These are phyloP conservation scores for Menura novaehollandiae DNA, from an alignment of 2,113 vertebrate genomes.

Conservation along the genomic window DNA sequence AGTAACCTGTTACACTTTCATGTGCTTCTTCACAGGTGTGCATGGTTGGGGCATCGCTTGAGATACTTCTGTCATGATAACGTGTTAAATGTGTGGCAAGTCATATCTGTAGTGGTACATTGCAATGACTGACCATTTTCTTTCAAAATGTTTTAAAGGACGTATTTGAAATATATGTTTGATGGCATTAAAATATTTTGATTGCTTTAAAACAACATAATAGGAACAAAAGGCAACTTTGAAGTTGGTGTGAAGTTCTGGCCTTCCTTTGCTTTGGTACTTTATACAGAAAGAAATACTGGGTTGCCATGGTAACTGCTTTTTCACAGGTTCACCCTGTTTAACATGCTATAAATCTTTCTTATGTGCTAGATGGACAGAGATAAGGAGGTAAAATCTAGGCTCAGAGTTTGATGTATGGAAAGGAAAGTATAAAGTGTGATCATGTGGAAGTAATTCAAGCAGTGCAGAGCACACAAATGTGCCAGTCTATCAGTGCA, in stretches of 20 bases:
- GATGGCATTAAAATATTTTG: not conserved
- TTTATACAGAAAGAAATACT: slow-evolving; percentile 47
- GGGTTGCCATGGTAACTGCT: slow-evolving; percentile 61
- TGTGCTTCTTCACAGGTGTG: not conserved
- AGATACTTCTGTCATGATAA: not conserved
- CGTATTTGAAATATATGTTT: not conserved
- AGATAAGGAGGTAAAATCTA: slow-evolving; percentile 53
- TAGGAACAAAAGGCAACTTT: not conserved
- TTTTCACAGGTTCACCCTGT: slow-evolving; percentile 28
- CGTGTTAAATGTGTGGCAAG: accelerated
- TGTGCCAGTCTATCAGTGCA: not conserved
- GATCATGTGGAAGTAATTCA: not conserved
- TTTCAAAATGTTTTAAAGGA: not conserved
- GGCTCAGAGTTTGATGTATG: not conserved
- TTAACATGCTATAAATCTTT: slow-evolving; percentile 52
- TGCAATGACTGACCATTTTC: not conserved
- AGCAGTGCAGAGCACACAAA: not conserved
- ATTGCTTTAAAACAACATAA: not conserved
- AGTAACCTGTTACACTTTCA: not conserved
- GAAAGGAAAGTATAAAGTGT: slow-evolving; percentile 2
- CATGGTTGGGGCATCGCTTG: not conserved
- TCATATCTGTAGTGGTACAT: not conserved
- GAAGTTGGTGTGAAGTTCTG: not conserved
- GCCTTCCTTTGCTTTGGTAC: not conserved
- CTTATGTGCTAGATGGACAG: slow-evolving; percentile 38